Evolutionary conservation across 2,113 vertebrate species (phyloP), one percentile per base, ranked within the genome.

Genomic region (Neofelis nebulosa): DNA sequence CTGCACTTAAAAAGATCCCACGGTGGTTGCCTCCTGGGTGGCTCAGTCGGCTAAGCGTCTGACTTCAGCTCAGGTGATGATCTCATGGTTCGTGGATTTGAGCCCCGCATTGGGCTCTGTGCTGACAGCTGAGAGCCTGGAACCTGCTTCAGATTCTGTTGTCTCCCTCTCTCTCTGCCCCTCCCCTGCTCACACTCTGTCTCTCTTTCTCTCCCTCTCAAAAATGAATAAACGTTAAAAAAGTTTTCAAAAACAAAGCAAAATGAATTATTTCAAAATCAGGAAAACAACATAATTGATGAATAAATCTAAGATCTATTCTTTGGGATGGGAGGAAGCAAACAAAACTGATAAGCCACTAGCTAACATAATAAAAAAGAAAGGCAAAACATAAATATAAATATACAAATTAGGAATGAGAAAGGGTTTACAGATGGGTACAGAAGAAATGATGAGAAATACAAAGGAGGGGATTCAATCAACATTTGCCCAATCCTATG

Each of bases 221-320:
- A 19, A 38, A 38, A 38, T 55, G 4, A 55, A 16, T 12, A 73
- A 73, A 73, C 13, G 19, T 73, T 73, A 13, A 3, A 19, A 69
- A 4, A 45, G 45, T 45, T 45, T 45, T 45, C 65, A 73, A 80
- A 69, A n/a, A 87, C 73, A 81, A 95, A 52, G 52, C 23, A 88
- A 73, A 66, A 5, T 74, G 41, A 88, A 92, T 31, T 69, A 63
- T 63, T 88, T 92, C 48, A 95, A 84, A 83, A 83, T 38, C 36
- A 88, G 38, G n/a, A 66, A 94, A 94, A 55, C 7, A 80, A 41
- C n/a, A 73, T 41, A 71, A 86, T 9, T 63, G 33, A 68, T 57
- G 14, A 87, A 52, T 88, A 96, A 81, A 57, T 76, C 68, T 88
- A 82, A 94, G n/a, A 92, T 88, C 25, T 52, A 66, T 80, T 91